phyloP scores from a whole-genome alignment of 2,797 vertebrate species.

The Falco peregrinus region DNA sequence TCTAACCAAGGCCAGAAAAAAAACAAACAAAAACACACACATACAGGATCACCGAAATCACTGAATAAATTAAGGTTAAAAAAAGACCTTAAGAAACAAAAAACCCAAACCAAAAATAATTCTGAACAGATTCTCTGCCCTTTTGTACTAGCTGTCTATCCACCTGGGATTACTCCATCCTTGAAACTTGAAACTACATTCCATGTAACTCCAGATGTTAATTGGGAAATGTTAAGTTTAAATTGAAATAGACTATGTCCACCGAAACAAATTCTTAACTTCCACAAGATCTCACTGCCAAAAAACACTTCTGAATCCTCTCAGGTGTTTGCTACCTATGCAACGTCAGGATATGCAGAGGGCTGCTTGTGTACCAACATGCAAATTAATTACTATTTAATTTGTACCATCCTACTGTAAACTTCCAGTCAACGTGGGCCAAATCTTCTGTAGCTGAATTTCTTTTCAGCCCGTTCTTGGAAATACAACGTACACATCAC shows the following conservation, averaged over 20 bases:
- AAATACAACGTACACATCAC: neutral
- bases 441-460: neutral
- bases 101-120: neutral
- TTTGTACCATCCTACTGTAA: neutral
- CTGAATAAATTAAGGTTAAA: neutral
- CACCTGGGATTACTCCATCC: neutral
- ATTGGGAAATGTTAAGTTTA: neutral
- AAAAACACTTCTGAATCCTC: neutral
- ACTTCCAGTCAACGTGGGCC: neutral
- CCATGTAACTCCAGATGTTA: neutral
- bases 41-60: neutral
- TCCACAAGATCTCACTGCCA: neutral
- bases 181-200: neutral
- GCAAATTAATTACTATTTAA: neutral
- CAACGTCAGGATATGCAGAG: neutral
- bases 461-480: neutral
- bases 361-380: neutral
- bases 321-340: neutral
- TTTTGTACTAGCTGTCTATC: neutral
- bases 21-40: neutral
- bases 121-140: neutral
- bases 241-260: neutral
- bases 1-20: conserved; percentile 64
- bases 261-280: neutral
- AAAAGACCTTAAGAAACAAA: neutral